phyloP scores from a whole-genome alignment of 1,140 invertebrate species.

The Chlorops oryzae region DNA sequence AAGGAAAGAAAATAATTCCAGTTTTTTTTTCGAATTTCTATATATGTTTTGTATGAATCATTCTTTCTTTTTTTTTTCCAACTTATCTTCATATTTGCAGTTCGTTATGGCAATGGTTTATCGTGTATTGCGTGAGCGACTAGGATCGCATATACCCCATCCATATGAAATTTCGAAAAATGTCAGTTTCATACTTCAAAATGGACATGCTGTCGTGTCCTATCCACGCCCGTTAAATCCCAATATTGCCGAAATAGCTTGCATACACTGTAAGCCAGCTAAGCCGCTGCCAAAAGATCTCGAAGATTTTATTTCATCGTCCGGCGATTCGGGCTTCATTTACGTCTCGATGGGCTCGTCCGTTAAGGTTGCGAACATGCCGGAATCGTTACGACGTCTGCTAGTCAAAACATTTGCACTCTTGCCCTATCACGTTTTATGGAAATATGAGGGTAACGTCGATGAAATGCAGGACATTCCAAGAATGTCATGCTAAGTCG shows the following conservation, averaged over 20 bases:
- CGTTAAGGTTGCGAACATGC: constrained; percentile 64
- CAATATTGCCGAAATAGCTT: constrained; percentile 71
- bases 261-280: constrained; percentile 66
- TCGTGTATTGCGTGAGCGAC: constrained; percentile 51
- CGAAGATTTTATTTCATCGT: constrained; percentile 58
- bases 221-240: constrained; percentile 63
- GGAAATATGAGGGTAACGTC: constrained; percentile 64
- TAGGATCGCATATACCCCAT: constrained; percentile 52
- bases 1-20: no score
- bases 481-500: constrained; percentile 59
- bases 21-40: no score
- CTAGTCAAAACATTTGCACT: constrained; percentile 61
- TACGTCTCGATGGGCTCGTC: constrained; percentile 72
- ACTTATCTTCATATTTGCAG: constrained; percentile 16
- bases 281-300: constrained; percentile 54
- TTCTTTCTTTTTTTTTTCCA: neutral
- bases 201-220: constrained; percentile 61
- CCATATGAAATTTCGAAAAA: constrained; percentile 57
- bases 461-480: constrained; percentile 57
- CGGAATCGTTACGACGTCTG: constrained; percentile 56
- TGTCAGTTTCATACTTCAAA: constrained; percentile 65
- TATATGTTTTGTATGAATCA: constrained; percentile 8
- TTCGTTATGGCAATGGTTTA: constrained; percentile 47
- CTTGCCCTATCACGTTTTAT: constrained; percentile 63
- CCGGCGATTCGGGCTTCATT: constrained; percentile 61